phyloP scores from a whole-genome alignment of 53 echinoderm and acorn worm genomes.

The Astropecten irregularis region DNA sequence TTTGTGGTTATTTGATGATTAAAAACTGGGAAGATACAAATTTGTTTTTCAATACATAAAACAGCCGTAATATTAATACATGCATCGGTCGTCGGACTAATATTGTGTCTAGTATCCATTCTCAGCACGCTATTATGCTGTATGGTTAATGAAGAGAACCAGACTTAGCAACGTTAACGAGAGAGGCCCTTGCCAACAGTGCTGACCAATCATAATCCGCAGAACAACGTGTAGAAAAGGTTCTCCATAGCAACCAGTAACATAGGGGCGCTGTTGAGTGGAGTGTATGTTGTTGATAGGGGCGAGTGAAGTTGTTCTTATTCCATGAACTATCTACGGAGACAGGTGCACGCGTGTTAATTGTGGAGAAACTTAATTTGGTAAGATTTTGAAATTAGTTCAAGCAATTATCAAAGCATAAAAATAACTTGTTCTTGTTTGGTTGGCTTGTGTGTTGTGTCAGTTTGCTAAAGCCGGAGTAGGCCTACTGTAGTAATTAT shows the following conservation, averaged over 20 bases:
- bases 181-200: constrained; percentile 21
- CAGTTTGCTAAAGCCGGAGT: no score
- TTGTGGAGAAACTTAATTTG: neutral
- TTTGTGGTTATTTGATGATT: no score
- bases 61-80: neutral
- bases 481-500: no score
- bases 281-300: neutral
- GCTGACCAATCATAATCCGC: constrained; percentile 19
- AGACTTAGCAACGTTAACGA: neutral
- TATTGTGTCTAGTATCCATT: neutral
- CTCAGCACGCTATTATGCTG: no score
- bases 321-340: neutral
- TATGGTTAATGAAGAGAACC: neutral
- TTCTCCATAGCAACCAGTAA: constrained; percentile 54
- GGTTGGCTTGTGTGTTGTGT: no score
- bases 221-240: constrained; percentile 4
- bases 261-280: constrained; percentile 25
- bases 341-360: neutral
- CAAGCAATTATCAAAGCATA: no score
- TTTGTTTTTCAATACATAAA: no score
- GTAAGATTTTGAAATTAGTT: constrained; percentile 23
- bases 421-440: no score
- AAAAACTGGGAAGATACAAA: no score
- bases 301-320: neutral
- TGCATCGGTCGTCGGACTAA: neutral